Evolutionary conservation across 2,113 vertebrate genomes (phyloP).

Genomic region (Rhinichthys klamathensis): DNA sequence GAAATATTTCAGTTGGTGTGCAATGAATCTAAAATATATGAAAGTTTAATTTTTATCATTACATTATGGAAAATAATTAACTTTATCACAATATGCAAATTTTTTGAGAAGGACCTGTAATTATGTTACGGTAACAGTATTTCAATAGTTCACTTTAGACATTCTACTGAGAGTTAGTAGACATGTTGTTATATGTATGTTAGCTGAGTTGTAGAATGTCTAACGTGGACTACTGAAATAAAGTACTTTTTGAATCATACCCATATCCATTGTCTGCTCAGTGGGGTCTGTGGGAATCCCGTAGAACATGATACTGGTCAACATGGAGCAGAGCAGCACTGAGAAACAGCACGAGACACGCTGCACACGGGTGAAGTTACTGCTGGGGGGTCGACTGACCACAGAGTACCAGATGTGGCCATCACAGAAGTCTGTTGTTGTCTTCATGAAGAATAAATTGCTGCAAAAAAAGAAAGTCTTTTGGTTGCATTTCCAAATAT

Average conservation of each 20-base stretch:
- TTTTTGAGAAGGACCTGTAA: too few relatives aligned
- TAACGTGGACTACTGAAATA: too few relatives aligned
- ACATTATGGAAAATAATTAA: too few relatives aligned
- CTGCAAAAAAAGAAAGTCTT: slow-evolving; percentile 63
- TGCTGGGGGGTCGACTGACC: slow-evolving; percentile 85
- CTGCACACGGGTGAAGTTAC: slow-evolving; percentile 89
- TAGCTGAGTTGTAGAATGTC: too few relatives aligned
- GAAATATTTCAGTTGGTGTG: too few relatives aligned
- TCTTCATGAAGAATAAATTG: slow-evolving; percentile 93
- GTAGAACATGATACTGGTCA: slow-evolving; percentile 97
- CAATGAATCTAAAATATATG: too few relatives aligned
- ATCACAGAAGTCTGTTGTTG: slow-evolving; percentile 88
- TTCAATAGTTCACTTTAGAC: too few relatives aligned
- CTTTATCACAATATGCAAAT: too few relatives aligned
- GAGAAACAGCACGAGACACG: slow-evolving; percentile 94
- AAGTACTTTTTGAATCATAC: slow-evolving; percentile 69
- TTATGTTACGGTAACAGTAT: not conserved
- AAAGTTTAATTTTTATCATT: too few relatives aligned
- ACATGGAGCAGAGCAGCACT: slow-evolving; percentile 93
- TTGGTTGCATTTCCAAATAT: not conserved
- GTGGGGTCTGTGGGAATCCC: slow-evolving; percentile 90
- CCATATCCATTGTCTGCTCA: slow-evolving; percentile 96
- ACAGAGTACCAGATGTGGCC: slow-evolving; percentile 94
- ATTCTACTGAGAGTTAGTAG: too few relatives aligned
- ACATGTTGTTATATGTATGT: too few relatives aligned